These are phyloP conservation scores for Agrypnus murinus DNA, from an alignment of 2,888 invertebrate genomes.

Conservation along the genomic window DNA sequence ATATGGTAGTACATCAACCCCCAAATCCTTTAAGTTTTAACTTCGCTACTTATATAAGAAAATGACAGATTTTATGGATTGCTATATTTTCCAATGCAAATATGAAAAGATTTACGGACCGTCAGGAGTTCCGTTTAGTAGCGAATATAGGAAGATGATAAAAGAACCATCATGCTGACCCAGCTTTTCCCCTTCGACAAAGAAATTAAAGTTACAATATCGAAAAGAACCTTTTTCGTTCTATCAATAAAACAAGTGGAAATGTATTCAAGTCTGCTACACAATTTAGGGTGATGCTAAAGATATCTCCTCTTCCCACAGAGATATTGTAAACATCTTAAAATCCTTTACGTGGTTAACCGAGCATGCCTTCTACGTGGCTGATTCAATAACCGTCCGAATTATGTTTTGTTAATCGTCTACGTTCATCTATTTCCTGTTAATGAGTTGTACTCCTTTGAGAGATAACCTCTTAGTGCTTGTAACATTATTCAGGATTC, in stretches of 20 bases:
- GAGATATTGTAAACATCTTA: too few relatives aligned
- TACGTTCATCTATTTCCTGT: slow-evolving; percentile 12
- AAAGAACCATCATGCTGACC: slow-evolving; percentile 9
- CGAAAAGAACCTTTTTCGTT: too few relatives aligned
- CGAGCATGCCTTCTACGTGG: background rate
- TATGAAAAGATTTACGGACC: slow-evolving; percentile 13
- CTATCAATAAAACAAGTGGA: too few relatives aligned
- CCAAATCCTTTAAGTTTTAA: too few relatives aligned
- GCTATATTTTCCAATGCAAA: slow-evolving; percentile 22
- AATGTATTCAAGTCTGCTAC: too few relatives aligned
- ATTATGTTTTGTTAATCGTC: slow-evolving; percentile 15
- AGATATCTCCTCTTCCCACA: too few relatives aligned
- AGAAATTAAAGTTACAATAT: slow-evolving; percentile 5
- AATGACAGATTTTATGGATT: background rate
- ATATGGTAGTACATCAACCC: too few relatives aligned
- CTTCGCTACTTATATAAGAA: background rate
- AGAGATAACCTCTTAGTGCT: slow-evolving; percentile 26
- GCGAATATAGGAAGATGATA: slow-evolving; percentile 5
- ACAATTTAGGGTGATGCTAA: too few relatives aligned
- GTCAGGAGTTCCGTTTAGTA: background rate
- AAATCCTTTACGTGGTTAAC: background rate
- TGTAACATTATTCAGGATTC: slow-evolving; percentile 5
- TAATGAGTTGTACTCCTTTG: slow-evolving; percentile 25
- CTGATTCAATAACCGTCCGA: slow-evolving; percentile 16
- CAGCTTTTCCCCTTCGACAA: slow-evolving; percentile 1